Evolutionary conservation across 1,140 invertebrate genomes (phyloP), one percentile per base, ranked within the genome.

Genomic region (Camponotus pennsylvanicus): DNA sequence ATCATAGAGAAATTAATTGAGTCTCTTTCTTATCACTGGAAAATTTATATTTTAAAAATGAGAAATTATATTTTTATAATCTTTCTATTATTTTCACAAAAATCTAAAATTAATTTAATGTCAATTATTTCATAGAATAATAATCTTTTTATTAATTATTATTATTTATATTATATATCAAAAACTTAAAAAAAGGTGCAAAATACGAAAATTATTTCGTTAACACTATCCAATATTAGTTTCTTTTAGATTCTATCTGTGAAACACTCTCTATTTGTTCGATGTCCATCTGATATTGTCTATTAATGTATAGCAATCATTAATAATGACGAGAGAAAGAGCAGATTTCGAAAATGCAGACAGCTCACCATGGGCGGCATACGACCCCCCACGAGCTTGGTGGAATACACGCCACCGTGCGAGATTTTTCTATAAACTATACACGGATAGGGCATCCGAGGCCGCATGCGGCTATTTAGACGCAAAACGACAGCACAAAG

Each of bases 401-500:
- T 18, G 52, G 77, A 83, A 67, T 77, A 85, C 79, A 86, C 66
- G 82, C 85, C 64, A 86, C 79, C 75, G 82, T 78, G 83, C 40
- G 42, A 76, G 83, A 90, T 90, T 93, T 92, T 92, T 92, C 92
- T 91, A 84, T 90, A 69, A 86, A 91, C 85, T 86, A 37, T 87
- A 79, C 73, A 88, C 64, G 87, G 88, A 87, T 89, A 89, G 84
- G 85, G 69, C 64, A 88, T 52, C 45, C 64, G 89, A 84, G 27
- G 85, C 64, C 80, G 73, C 75, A 75, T 86, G 85, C 89, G 80
- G 86, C 91, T 91, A 91, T 92, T 91, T 91, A 90, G 88, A 91
- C 90, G 92, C 80, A 78, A 91, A 86, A 75, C 5, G 71, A 63
- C 61, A 82, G 84, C 86, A 94, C 90, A 95, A 95, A 94, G 92